Evolutionary conservation across 1,140 invertebrate species (phyloP).

Genomic region (Phthorimaea operculella): DNA sequence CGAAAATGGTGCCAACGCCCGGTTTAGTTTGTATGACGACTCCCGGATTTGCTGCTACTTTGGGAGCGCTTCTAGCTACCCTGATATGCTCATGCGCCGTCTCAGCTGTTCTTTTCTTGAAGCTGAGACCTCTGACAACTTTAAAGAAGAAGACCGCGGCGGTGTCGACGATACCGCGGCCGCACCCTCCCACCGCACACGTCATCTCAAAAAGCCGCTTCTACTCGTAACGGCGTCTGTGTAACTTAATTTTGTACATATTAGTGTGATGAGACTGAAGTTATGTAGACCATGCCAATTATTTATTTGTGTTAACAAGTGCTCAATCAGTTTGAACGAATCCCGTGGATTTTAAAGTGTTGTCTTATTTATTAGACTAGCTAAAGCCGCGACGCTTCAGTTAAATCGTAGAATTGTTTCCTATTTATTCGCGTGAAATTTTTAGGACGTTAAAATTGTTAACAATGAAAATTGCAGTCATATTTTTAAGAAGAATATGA

Average conservation of each 20-base stretch:
- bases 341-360: slow-evolving; percentile 15
- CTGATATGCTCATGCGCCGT: slow-evolving; percentile 84
- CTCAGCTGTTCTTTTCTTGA: slow-evolving; percentile 85
- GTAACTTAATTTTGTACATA: slow-evolving; percentile 63
- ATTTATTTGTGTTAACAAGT: slow-evolving; percentile 38
- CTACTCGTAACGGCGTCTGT: slow-evolving; percentile 55
- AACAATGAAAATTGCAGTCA: neutral
- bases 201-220: slow-evolving; percentile 61
- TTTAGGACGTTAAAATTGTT: neutral
- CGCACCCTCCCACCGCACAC: slow-evolving; percentile 48
- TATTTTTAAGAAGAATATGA: neutral
- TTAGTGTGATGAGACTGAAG: slow-evolving; percentile 66
- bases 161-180: slow-evolving; percentile 55
- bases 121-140: slow-evolving; percentile 75
- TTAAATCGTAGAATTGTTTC: slow-evolving; percentile 24
- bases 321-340: slow-evolving; percentile 35
- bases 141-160: slow-evolving; percentile 69
- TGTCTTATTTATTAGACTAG: neutral
- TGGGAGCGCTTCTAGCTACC: slow-evolving; percentile 82
- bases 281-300: slow-evolving; percentile 46
- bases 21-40: slow-evolving; percentile 91
- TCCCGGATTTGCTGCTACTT: slow-evolving; percentile 85
- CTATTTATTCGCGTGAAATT: slow-evolving; percentile 7
- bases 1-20: slow-evolving; percentile 78
- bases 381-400: slow-evolving; percentile 16